phyloP scores from a whole-genome alignment of 2,888 invertebrate species.

The Andrena bicolor region DNA sequence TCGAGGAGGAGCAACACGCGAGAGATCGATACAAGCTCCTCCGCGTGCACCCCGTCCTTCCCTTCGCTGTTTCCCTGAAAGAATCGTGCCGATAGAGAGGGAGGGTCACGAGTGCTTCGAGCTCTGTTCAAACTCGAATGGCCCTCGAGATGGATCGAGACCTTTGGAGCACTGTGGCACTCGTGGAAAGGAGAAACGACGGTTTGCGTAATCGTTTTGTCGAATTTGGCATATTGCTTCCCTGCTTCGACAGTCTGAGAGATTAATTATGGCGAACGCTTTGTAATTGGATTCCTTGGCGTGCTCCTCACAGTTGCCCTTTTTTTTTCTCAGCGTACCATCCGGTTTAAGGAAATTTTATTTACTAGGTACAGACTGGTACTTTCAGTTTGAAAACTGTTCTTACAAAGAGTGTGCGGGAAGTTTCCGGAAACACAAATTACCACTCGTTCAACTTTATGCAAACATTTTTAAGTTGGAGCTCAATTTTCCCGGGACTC shows the following conservation, averaged over 20 bases:
- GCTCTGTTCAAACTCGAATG: slow-evolving; percentile 32
- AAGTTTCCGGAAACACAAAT: slow-evolving; percentile 5
- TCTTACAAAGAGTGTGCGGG: not conserved
- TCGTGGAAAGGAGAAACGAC: not conserved
- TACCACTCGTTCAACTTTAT: slow-evolving; percentile 3
- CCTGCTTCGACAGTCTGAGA: not conserved
- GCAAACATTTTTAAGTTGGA: slow-evolving; percentile 8
- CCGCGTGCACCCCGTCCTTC: not conserved
- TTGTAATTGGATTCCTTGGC: not conserved
- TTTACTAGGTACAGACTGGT: not conserved
- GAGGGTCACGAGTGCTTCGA: slow-evolving; percentile 12
- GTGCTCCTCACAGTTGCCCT: not conserved
- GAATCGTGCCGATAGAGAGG: not conserved
- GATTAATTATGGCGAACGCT: not conserved
- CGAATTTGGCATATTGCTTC: not conserved
- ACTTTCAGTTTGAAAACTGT: not conserved
- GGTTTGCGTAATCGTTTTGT: slow-evolving; percentile 9
- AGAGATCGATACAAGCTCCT: slow-evolving; percentile 32
- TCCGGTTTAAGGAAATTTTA: not conserved
- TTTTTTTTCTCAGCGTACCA: not conserved
- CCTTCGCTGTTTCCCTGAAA: slow-evolving; percentile 30
- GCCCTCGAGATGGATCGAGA: slow-evolving; percentile 23
- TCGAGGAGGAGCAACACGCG: slow-evolving; percentile 11
- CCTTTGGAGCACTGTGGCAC: slow-evolving; percentile 11
- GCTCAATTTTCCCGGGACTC: not conserved